Conservation (phyloP, 2,113 vertebrate genomes). For the Ciconia boyciana region DNA sequence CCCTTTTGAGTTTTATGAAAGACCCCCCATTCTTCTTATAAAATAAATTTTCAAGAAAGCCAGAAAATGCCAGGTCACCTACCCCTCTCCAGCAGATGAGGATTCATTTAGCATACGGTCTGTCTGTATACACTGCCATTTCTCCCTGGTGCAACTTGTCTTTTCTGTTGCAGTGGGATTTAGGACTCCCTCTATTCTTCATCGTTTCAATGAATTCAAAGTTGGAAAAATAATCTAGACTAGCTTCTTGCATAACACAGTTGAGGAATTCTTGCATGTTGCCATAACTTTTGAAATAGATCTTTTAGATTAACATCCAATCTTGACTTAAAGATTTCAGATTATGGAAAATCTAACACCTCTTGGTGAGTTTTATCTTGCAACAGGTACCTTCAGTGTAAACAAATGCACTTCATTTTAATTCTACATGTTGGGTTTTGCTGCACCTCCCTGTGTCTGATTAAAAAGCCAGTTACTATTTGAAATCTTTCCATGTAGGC, state of each 20-base stretch:
- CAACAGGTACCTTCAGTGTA: not conserved
- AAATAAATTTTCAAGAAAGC: not conserved
- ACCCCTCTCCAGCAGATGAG: not conserved
- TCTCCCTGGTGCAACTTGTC: not conserved
- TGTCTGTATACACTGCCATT: not conserved
- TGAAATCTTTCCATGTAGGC: not conserved
- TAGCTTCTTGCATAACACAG: not conserved
- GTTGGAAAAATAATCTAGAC: not conserved
- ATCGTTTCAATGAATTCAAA: not conserved
- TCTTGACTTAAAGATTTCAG: not conserved
- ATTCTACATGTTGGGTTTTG: not conserved
- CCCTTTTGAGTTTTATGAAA: not conserved
- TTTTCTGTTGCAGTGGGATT: not conserved
- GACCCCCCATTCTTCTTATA: not conserved
- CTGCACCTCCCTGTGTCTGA: not conserved
- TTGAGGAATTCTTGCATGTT: not conserved
- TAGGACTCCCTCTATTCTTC: not conserved
- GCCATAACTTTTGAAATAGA: not conserved
- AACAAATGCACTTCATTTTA: not conserved
- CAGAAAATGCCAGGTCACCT: not conserved
- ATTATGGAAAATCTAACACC: not conserved
- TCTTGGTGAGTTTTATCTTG: not conserved
- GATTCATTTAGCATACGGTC: not conserved
- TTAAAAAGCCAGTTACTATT: not conserved
- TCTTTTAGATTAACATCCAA: not conserved